These are phyloP conservation scores for Sepiola atlantica DNA, from an alignment of 2,888 invertebrate genomes.

Conservation along the genomic window DNA sequence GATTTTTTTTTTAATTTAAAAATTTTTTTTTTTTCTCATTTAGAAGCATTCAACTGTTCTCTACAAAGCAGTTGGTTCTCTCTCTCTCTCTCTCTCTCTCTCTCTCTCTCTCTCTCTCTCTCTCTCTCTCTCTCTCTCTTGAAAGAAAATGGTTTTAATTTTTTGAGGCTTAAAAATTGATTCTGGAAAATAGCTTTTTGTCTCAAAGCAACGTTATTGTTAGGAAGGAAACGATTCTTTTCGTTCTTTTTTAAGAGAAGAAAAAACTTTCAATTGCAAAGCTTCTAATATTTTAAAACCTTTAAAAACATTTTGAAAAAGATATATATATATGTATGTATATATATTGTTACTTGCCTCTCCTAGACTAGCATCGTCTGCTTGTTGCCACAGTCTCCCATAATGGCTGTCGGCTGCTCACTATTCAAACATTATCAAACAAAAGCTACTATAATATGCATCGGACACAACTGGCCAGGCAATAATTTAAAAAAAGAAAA, in stretches of 20 bases:
- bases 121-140: neutral
- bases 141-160: slow-evolving; percentile 23
- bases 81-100: neutral
- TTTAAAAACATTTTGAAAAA: neutral
- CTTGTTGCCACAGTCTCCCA: slow-evolving; percentile 36
- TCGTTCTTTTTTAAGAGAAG: neutral
- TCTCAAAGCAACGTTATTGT: slow-evolving; percentile 24
- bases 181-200: slow-evolving; percentile 37
- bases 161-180: neutral
- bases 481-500: slow-evolving; percentile 36
- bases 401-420: slow-evolving; percentile 37
- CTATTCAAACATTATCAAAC: slow-evolving; percentile 32
- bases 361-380: slow-evolving; percentile 40
- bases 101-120: neutral
- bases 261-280: slow-evolving; percentile 32
- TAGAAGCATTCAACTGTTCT: neutral
- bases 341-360: neutral
- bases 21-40: no score
- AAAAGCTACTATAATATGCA: slow-evolving; percentile 39
- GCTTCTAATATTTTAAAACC: slow-evolving; percentile 15
- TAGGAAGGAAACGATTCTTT: slow-evolving; percentile 22
- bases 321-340: no score
- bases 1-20: no score
- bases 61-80: neutral
- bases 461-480: slow-evolving; percentile 43